Conservation (phyloP, 2,888 invertebrate genomes). For the Microctonus brassicae region DNA sequence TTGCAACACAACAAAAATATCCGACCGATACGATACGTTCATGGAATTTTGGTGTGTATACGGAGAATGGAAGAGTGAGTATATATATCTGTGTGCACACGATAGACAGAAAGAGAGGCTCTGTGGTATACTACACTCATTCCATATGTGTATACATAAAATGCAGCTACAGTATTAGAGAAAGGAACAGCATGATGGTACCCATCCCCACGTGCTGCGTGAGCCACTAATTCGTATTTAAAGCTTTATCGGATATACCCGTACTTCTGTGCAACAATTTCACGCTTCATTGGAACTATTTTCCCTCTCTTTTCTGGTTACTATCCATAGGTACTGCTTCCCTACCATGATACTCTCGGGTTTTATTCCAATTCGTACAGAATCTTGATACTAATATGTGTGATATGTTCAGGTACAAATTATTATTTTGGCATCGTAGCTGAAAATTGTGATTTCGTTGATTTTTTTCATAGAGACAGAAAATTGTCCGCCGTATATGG, state of each 20-base stretch:
- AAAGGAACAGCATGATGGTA: slow-evolving; percentile 26
- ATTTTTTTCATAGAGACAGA: too few species aligned
- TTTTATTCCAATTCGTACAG: neutral
- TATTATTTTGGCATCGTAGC: neutral
- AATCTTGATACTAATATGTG: neutral
- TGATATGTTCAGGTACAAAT: neutral
- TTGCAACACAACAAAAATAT: slow-evolving; percentile 32
- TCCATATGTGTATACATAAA: slow-evolving; percentile 4
- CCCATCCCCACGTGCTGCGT: slow-evolving; percentile 36
- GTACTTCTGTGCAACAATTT: slow-evolving; percentile 61
- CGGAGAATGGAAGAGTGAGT: neutral
- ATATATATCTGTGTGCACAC: neutral
- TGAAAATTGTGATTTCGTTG: neutral
- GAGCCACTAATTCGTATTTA: slow-evolving; percentile 65
- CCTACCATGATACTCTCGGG: neutral
- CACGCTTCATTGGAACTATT: slow-evolving; percentile 61
- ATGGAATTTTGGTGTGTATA: slow-evolving; percentile 11
- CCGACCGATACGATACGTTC: slow-evolving; percentile 12
- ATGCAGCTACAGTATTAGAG: slow-evolving; percentile 16
- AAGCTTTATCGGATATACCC: slow-evolving; percentile 62
- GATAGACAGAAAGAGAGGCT: neutral
- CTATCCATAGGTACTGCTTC: neutral
- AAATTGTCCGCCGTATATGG: too few species aligned
- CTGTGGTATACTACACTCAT: neutral
- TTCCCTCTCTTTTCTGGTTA: slow-evolving; percentile 36